Conservation (phyloP, 2,113 vertebrate species). For the zebrafish (Danio rerio) region GRCz12tu NC_133178.1:34487501-34488000, state of each 20-base stretch:
- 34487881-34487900: neutral
- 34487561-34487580: neutral
- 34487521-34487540: neutral
- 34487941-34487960: too few species aligned
- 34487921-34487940: too few species aligned
- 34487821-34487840: neutral
- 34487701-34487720: slow-evolving; percentile 41
- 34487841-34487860: neutral
- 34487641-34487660: neutral
- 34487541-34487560: neutral
- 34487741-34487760: neutral
- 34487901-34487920: too few species aligned
- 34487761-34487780: neutral
- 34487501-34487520: neutral
- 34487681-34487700: slow-evolving; percentile 29
- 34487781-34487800: neutral
- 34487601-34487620: neutral
- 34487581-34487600: neutral
- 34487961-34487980: too few species aligned
- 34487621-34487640: neutral
- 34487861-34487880: neutral
- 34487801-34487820: slow-evolving; percentile 35
- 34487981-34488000: too few species aligned
- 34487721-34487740: slow-evolving; percentile 14
- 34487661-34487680: slow-evolving; percentile 2